Base-by-base conservation (phyloP, 2,888 invertebrate species). In the Orthonevra nobilis region DNA sequence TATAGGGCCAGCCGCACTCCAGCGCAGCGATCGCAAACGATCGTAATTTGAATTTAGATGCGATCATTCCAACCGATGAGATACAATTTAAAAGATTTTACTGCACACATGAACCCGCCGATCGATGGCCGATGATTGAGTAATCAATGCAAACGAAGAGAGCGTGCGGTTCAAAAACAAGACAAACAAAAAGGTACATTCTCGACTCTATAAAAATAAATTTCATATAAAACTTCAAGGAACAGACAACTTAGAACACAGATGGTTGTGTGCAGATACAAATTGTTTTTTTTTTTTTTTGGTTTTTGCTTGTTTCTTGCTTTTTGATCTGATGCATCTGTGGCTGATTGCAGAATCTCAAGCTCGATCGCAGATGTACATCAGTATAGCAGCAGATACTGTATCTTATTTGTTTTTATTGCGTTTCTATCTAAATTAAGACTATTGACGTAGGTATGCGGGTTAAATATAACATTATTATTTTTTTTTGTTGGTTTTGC, bases 131-230 rank as follows among this genome's bases (percentile, higher is more conserved):
- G 44, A 38, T 79, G 72, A 79, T 79, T 66, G 64, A 79, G 77
- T 72, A 72, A 79, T 79, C 72, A 72, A 72, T 79, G 70, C 77
- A 72, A 72, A 72, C 61, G 72, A 54, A 60, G 40, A 58, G 60
- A 36, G 19, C 46, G 26, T 28, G 32, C 46, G 28, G 12, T 52
- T 34, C 14, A 10, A 42, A 19, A 40, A 6, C n/a, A 50, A 63
- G 14, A 30, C 38, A 3, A 19, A n/a, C 9, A 34, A 34, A 17
- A 14, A 5, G 7, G 32, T 23, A 40, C 23, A 42, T 26, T 6
- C 46, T 38, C 44, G 28, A 63, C 54, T 40, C 26, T 26, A 63
- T 73, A 30, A 64, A 66, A 28, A 26, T 10, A 23, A 50, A 36
- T 23, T 5, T 23, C 23, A 44, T 36, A 40, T 36, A 28, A 12